A percentile compares a stretch with the other conserved stretches of the same genome.
phyloP scores from a whole-genome alignment of 2,888 invertebrate genomes.

The Agrotis puta region DNA sequence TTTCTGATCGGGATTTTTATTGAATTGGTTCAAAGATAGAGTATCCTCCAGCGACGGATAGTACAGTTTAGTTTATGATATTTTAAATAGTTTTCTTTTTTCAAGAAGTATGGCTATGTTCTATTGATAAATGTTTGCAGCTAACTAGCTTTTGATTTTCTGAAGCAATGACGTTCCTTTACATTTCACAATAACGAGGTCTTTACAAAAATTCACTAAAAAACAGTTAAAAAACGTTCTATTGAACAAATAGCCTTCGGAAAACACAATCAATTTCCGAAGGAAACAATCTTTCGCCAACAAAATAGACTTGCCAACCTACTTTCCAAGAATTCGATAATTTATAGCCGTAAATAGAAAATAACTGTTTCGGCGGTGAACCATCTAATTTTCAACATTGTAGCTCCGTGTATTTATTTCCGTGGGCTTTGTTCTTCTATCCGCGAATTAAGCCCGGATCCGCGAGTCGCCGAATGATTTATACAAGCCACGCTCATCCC shows the following conservation, averaged over 20 bases:
- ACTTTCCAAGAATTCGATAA: constrained; percentile 77
- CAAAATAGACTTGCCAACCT: constrained; percentile 62
- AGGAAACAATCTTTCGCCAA: constrained; percentile 59
- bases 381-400: constrained; percentile 78
- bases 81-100: background rate
- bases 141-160: no score
- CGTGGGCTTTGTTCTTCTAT: constrained; percentile 89
- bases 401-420: constrained; percentile 85
- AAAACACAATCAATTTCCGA: constrained; percentile 59
- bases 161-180: no score
- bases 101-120: background rate
- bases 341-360: constrained; percentile 78
- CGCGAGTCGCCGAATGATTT: constrained; percentile 86
- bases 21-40: no score
- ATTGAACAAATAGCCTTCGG: constrained; percentile 47
- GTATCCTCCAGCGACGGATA: no score
- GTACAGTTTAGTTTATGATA: background rate
- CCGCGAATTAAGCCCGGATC: constrained; percentile 86
- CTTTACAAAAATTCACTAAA: background rate
- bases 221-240: constrained; percentile 24
- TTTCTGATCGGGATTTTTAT: no score
- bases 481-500: constrained; percentile 89
- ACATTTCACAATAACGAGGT: background rate
- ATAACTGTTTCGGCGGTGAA: constrained; percentile 73
- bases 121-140: no score